A percentile compares a stretch with the other conserved stretches of the same genome.
Evolutionary conservation across 2,888 invertebrate genomes (phyloP).

Genomic region (Amphiduros pacificus): DNA sequence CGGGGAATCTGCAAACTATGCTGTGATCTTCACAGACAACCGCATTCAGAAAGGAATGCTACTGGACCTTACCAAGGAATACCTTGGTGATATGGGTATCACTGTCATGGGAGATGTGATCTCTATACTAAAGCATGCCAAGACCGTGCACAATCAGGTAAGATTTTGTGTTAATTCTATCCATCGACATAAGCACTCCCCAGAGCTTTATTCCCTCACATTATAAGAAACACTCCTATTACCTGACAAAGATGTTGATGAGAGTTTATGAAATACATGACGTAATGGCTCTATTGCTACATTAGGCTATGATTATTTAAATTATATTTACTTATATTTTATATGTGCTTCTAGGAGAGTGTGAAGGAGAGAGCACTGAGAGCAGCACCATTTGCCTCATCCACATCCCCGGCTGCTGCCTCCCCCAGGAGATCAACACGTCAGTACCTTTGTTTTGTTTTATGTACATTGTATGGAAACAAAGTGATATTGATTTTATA

Average conservation of each 20-base stretch:
- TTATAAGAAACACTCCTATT: no score
- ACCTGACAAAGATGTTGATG: no score
- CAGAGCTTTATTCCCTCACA: neutral
- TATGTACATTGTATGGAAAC: neutral
- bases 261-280: no score
- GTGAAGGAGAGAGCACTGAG: neutral
- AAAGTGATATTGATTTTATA: neutral
- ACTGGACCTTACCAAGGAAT: conserved; percentile 82
- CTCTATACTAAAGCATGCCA: conserved; percentile 69
- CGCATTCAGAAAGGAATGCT: conserved; percentile 85
- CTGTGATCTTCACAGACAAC: conserved; percentile 83
- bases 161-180: neutral
- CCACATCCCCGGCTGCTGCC: neutral
- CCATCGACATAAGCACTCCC: no score
- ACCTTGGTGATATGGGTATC: conserved; percentile 86
- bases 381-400: neutral
- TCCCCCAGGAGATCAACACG: conserved; percentile 1
- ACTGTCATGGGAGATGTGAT: conserved; percentile 70
- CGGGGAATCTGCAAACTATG: conserved; percentile 79
- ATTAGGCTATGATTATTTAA: no score
- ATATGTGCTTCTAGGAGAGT: no score
- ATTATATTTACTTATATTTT: no score
- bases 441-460: neutral
- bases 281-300: no score
- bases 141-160: conserved; percentile 63